Base-by-base conservation (phyloP, 2,113 vertebrate genomes). In the Toxostoma redivivum region DNA sequence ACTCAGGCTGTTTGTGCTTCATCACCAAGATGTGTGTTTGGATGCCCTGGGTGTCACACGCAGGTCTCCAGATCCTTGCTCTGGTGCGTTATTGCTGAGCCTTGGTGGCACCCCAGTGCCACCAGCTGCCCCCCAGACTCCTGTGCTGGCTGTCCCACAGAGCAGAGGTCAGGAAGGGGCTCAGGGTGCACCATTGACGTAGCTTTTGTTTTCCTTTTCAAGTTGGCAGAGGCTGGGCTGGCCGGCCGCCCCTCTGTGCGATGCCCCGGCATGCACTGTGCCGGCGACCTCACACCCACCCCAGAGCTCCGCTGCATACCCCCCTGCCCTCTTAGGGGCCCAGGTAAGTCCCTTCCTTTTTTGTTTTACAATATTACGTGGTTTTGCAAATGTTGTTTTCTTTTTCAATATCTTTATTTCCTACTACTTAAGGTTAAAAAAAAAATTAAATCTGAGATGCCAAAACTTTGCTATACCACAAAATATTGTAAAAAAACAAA, bases 361-460 rank as follows among this genome's bases (percentile, higher is more conserved):
- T 97, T 97, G 89, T 95, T 97, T 97, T 97, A 97, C 97, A 97
- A 96, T 97, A 97, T 97, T 97, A 96, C 38, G 96, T 97, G 96
- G 96, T 97, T 95, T 97, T 96, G 94, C 96, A 95, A 96, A 96
- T 92, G 92, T 96, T 90, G 89, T 96, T 93, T 87, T 85, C 72
- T 81, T 86, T 95, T 88, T 73, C 21, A 0, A 94, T 76, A 94
- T 60, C 73, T 88, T 94, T 53, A 94, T 92, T 90, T 93, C 54
- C 42, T 92, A 86, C 54, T 87, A 91, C 11, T 88, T 88, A 77
- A 84, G 67, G 81, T 76, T 30, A 25, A 69, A 92, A 79, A 92
- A 67, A 38, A 27, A 2, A 37, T 11, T 6, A 23, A 62, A 83
- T 71, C 72, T 4, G 12, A 97, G 51, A 87, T 69, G 90, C 71